Evolutionary conservation across 2,113 vertebrate genomes (phyloP).

Genomic region (Thermophis baileyi): DNA sequence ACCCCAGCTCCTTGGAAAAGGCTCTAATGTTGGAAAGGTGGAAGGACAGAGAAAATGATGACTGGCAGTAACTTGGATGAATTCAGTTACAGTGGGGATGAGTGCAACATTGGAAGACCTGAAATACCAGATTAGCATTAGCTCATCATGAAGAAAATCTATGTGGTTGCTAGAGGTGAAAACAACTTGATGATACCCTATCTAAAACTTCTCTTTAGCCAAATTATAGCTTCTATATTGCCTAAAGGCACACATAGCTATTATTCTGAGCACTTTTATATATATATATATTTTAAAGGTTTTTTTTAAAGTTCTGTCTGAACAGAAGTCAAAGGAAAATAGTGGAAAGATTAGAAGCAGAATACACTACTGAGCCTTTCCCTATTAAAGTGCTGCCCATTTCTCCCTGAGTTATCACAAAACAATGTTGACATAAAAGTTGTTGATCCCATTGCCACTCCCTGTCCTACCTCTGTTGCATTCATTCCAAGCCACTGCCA

Average conservation of each 20-base stretch:
- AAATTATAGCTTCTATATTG: neutral
- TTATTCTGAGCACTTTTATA: neutral
- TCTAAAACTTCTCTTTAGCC: neutral
- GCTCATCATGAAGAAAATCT: neutral
- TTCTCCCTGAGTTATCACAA: neutral
- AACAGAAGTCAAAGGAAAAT: neutral
- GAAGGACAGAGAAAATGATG: neutral
- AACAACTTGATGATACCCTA: neutral
- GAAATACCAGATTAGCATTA: neutral
- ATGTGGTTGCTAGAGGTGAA: neutral
- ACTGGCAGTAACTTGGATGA: neutral
- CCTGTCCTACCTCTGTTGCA: neutral
- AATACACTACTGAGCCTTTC: neutral
- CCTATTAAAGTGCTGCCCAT: neutral
- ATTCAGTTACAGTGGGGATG: neutral
- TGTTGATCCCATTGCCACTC: neutral
- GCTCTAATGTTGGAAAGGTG: neutral
- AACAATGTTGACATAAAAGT: neutral
- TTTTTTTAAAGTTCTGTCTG: neutral
- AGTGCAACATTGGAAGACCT: neutral
- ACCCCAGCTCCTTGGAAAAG: neutral
- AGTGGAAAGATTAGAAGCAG: neutral
- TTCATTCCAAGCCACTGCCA: neutral
- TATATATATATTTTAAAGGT: neutral
- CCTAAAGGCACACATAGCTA: neutral